phyloP scores from a whole-genome alignment of 2,113 vertebrate species.

The Pelecanoides urinatrix region DNA sequence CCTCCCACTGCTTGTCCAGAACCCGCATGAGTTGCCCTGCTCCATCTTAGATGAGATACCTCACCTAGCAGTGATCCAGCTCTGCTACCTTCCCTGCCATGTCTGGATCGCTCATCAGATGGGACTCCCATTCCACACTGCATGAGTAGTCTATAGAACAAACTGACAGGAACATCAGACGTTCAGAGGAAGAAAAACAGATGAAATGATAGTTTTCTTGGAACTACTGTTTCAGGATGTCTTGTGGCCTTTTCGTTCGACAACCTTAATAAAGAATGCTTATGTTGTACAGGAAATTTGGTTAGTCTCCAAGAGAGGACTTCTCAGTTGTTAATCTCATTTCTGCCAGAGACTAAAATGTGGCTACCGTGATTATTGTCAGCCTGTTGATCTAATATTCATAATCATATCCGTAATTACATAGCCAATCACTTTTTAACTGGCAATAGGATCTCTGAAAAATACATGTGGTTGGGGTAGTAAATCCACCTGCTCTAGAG shows the following conservation, averaged over 20 bases:
- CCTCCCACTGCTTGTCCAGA: not conserved
- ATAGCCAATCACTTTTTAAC: conserved; percentile 38
- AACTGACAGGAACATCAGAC: not conserved
- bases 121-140: not conserved
- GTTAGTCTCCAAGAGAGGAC: conserved; percentile 26
- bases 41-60: not conserved
- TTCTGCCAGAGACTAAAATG: conserved; percentile 60
- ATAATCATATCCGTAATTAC: conserved; percentile 47
- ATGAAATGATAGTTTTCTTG: not conserved
- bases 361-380: conserved; percentile 16
- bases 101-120: not conserved
- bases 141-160: not conserved
- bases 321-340: conserved; percentile 57
- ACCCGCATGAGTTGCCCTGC: rapidly evolving
- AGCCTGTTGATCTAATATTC: conserved; percentile 61
- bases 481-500: not conserved
- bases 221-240: conserved; percentile 5
- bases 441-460: not conserved
- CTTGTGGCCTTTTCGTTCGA: not conserved
- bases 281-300: conserved; percentile 36
- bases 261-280: not conserved
- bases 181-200: not conserved
- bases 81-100: not conserved
- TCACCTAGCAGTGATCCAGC: not conserved
- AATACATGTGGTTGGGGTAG: not conserved